These are phyloP conservation scores for Lasioglossum pauxillum DNA, from an alignment of 2,888 invertebrate genomes.

Conservation along the genomic window DNA sequence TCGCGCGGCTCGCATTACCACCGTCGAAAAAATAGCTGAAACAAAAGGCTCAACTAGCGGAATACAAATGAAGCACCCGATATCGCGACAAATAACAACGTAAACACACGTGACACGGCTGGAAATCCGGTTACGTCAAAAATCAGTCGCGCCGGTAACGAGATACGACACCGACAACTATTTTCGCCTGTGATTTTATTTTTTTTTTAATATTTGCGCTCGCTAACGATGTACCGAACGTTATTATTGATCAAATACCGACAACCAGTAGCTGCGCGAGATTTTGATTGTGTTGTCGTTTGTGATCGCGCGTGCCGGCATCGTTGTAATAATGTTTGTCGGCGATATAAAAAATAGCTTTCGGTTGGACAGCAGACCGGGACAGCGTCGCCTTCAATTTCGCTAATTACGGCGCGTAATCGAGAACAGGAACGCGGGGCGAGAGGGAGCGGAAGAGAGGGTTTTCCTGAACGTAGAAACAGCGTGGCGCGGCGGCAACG, in stretches of 20 bases:
- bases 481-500: not conserved
- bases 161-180: constrained; percentile 13
- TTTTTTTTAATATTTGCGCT: constrained; percentile 23
- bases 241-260: constrained; percentile 24
- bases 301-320: not conserved
- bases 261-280: not conserved
- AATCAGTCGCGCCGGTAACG: constrained; percentile 46
- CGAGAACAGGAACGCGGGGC: constrained; percentile 18
- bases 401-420: constrained; percentile 37
- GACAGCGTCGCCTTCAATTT: constrained; percentile 11
- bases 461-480: not conserved
- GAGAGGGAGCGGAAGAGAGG: not conserved
- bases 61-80: not conserved
- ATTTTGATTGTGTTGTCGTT: not conserved
- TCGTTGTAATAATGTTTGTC: constrained; percentile 15
- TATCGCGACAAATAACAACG: not conserved
- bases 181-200: not conserved
- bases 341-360: constrained; percentile 2
- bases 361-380: not conserved
- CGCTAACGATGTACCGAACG: constrained; percentile 28
- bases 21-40: not conserved
- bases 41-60: not conserved
- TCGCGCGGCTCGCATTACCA: not conserved
- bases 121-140: constrained; percentile 39
- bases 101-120: not conserved